Evolutionary conservation across 2,797 vertebrate species (phyloP).

Genomic region (Harpagifer antarcticus): DNA sequence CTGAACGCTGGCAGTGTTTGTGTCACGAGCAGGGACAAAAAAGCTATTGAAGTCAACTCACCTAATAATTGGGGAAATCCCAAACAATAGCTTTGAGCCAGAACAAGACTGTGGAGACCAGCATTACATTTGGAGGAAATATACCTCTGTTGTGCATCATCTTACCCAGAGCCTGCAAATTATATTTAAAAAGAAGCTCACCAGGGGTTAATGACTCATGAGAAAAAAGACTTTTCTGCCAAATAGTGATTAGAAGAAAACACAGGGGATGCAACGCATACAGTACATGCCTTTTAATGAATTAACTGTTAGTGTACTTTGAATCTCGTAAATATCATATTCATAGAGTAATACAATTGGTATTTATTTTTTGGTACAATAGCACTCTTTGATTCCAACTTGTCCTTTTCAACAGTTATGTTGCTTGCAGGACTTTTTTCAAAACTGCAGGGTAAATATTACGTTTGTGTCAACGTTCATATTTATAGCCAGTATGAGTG

Average conservation of each 20-base stretch:
- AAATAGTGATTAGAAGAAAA: not conserved
- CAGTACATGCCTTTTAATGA: not conserved
- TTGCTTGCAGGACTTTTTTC: not conserved
- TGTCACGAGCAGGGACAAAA: conserved; percentile 24
- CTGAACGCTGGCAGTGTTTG: conserved; percentile 37
- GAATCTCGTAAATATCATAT: not conserved
- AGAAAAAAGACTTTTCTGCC: too few species aligned
- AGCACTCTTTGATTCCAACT: not conserved
- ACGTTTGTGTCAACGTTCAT: conserved; percentile 4
- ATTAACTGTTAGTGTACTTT: not conserved
- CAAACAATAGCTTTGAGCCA: conserved; percentile 31
- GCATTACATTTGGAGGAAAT: conserved; percentile 1
- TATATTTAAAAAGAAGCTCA: not conserved
- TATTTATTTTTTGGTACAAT: not conserved
- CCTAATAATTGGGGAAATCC: conserved; percentile 53
- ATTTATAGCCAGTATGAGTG: not conserved
- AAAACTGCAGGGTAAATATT: not conserved
- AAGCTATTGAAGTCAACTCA: conserved; percentile 27
- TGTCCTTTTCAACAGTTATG: not conserved
- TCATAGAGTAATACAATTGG: not conserved
- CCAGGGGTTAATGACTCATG: not conserved
- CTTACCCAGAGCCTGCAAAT: not conserved
- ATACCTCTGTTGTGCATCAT: conserved; percentile 3
- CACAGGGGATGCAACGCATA: not conserved
- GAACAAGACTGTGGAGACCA: conserved; percentile 9